These are phyloP conservation scores for Oryzias curvinotus DNA, from an alignment of 2,113 vertebrate genomes.

Conservation along the genomic window DNA sequence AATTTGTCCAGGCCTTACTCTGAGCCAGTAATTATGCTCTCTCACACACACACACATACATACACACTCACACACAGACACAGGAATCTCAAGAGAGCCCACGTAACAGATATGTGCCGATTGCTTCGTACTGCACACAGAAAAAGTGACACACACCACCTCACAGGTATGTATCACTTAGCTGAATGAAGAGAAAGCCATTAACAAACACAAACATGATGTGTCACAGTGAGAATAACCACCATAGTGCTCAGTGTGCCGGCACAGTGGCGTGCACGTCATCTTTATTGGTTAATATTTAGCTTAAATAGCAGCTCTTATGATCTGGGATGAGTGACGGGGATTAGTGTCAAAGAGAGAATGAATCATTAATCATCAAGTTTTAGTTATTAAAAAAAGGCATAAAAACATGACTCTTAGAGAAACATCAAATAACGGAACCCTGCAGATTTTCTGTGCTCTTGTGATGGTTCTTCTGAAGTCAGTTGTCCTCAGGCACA, in stretches of 20 bases:
- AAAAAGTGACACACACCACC: slow-evolving; percentile 45
- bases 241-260: slow-evolving; percentile 15
- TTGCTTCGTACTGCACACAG: slow-evolving; percentile 39
- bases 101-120: slow-evolving; percentile 46
- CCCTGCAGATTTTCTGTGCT: too few relatives aligned
- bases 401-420: too few relatives aligned
- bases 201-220: slow-evolving; percentile 17
- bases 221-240: slow-evolving; percentile 31
- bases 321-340: slow-evolving; percentile 27
- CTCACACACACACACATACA: slow-evolving; percentile 32
- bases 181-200: slow-evolving; percentile 6
- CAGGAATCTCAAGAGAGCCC: slow-evolving; percentile 56
- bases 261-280: slow-evolving; percentile 44
- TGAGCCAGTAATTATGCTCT: slow-evolving; percentile 73
- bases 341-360: slow-evolving; percentile 13
- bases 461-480: too few relatives aligned
- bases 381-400: too few relatives aligned
- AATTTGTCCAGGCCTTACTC: slow-evolving; percentile 71
- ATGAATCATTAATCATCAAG: too few relatives aligned
- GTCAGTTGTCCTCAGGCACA: too few relatives aligned
- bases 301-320: slow-evolving; percentile 29
- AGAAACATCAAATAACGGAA: too few relatives aligned
- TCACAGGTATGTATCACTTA: slow-evolving; percentile 16
- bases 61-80: slow-evolving; percentile 34
- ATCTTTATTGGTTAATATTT: slow-evolving; percentile 51